Conservation (phyloP, 2,888 invertebrate genomes). For the Syrista parreyssii region DNA sequence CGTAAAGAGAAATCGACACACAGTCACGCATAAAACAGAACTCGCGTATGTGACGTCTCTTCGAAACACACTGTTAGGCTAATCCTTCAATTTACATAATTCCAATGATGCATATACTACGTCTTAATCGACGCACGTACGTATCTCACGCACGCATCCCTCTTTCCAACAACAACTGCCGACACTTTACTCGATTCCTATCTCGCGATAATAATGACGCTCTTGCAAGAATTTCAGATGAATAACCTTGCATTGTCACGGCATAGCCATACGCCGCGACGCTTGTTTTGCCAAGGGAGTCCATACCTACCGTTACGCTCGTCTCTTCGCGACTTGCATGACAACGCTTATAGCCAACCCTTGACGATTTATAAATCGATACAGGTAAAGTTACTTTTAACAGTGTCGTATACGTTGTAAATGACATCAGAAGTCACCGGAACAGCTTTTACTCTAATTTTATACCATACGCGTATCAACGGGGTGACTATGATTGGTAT, state of each 20-base stretch:
- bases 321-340: slow-evolving; percentile 60
- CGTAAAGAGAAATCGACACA: not conserved
- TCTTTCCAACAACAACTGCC: slow-evolving; percentile 28
- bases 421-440: not conserved
- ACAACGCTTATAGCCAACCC: slow-evolving; percentile 42
- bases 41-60: not conserved
- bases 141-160: slow-evolving; percentile 26
- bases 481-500: not conserved
- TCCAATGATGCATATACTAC: not conserved
- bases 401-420: not conserved
- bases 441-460: not conserved
- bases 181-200: slow-evolving; percentile 45
- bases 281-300: slow-evolving; percentile 55
- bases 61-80: not conserved
- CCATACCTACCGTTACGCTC: slow-evolving; percentile 55
- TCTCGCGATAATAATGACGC: slow-evolving; percentile 62
- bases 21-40: not conserved
- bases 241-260: slow-evolving; percentile 65
- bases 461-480: not conserved
- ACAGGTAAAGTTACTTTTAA: not conserved
- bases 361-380: not conserved
- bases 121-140: slow-evolving; percentile 15
- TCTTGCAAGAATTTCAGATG: slow-evolving; percentile 63
- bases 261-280: slow-evolving; percentile 55
- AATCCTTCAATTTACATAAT: not conserved